Evolutionary conservation across 2,113 vertebrate species (phyloP).

Genomic region (Aleadryas rufinucha): DNA sequence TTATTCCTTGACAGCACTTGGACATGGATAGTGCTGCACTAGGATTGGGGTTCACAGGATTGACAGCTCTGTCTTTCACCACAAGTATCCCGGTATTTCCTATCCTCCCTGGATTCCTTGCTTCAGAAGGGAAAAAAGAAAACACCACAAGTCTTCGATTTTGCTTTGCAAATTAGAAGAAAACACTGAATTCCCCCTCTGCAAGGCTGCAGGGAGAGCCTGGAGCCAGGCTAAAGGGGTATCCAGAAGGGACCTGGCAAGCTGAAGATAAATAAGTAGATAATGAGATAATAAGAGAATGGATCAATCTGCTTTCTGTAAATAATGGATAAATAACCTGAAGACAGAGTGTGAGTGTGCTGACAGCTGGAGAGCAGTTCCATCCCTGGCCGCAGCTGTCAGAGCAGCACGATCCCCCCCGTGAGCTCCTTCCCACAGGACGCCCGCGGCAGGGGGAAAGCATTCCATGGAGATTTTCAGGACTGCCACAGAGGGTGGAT

Average conservation of each 20-base stretch:
- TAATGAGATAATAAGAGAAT: background rate
- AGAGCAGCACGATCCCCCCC: background rate
- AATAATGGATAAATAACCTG: background rate
- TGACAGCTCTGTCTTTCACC: background rate
- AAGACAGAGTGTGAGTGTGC: background rate
- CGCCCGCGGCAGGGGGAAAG: fast-evolving
- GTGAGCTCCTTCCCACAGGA: background rate
- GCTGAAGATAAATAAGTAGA: background rate
- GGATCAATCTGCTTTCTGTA: background rate
- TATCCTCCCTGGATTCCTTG: background rate
- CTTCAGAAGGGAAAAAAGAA: background rate
- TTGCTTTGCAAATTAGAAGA: background rate
- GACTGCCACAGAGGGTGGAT: background rate
- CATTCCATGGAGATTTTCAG: background rate
- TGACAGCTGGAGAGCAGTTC: background rate
- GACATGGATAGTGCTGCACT: fast-evolving
- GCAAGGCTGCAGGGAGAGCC: background rate
- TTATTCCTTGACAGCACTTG: background rate
- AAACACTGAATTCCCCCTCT: background rate
- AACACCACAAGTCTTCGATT: background rate
- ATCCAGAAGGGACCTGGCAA: background rate
- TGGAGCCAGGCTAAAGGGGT: background rate
- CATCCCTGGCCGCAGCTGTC: background rate
- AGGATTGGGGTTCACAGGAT: background rate
- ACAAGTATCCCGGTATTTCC: fast-evolving